A percentile compares a stretch with the other conserved stretches of the same genome.
phyloP scores from a whole-genome alignment of 1,140 invertebrate species.

The Lepidurus packardi region DNA sequence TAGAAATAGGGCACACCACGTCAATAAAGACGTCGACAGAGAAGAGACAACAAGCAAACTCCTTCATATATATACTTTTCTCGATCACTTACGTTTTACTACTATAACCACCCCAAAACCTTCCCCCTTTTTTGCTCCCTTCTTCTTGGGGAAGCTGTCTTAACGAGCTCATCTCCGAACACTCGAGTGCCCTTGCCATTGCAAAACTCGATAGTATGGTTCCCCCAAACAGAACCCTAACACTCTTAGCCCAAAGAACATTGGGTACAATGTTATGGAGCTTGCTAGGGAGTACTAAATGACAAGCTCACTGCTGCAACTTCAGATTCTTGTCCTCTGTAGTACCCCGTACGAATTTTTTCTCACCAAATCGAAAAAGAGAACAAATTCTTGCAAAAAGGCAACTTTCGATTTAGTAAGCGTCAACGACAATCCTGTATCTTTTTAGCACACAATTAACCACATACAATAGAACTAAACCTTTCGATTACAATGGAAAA shows the following conservation, averaged over 20 bases:
- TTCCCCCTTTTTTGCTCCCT: background rate
- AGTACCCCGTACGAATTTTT: background rate
- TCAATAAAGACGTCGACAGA: background rate
- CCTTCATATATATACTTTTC: background rate
- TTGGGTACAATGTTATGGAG: background rate
- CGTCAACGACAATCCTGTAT: no score
- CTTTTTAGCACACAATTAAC: no score
- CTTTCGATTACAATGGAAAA: no score
- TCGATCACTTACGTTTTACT: conserved; percentile 18
- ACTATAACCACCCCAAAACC: background rate
- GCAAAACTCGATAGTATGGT: background rate
- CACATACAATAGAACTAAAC: no score
- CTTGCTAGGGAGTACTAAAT: background rate
- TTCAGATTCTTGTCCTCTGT: background rate
- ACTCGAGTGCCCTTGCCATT: conserved; percentile 7
- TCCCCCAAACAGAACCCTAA: background rate
- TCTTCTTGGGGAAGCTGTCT: background rate
- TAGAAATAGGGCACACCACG: background rate
- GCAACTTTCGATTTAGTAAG: background rate
- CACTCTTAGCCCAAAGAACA: background rate
- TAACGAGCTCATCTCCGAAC: conserved; percentile 11
- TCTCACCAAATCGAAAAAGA: background rate
- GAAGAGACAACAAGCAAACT: background rate
- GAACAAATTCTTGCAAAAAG: background rate
- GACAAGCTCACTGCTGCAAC: conserved; percentile 13